Evolutionary conservation across 2,113 vertebrate genomes (phyloP).

Genomic region (Macrotus californicus): DNA sequence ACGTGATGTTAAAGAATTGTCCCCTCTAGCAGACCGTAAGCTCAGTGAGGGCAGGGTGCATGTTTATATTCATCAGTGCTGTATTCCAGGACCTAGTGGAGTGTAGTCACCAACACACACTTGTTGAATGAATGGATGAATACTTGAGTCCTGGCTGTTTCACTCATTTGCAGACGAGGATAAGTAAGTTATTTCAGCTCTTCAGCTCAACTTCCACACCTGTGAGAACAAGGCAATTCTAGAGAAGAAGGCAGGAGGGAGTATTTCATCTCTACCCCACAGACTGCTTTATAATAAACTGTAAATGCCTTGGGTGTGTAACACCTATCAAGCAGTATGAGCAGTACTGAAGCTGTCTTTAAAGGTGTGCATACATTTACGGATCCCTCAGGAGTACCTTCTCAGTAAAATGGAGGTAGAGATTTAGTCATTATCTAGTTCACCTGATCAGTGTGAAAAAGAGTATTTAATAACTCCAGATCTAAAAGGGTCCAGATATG

Average conservation of each 20-base stretch:
- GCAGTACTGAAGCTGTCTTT: not conserved
- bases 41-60: not conserved
- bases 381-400: not conserved
- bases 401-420: not conserved
- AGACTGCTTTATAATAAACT: constrained; percentile 51
- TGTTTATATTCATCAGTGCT: not conserved
- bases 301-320: not conserved
- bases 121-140: not conserved
- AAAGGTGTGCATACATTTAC: not conserved
- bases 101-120: not conserved
- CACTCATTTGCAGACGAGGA: not conserved
- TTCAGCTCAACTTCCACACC: not conserved
- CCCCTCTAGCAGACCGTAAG: not conserved
- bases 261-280: not conserved
- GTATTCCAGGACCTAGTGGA: not conserved
- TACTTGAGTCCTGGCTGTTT: not conserved
- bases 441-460: not conserved
- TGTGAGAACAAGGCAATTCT: not conserved
- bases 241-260: not conserved
- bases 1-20: not conserved
- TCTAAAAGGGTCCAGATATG: constrained; percentile 59
- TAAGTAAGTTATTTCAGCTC: not conserved
- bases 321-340: not conserved
- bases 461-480: not conserved
- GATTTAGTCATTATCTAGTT: not conserved